phyloP scores from a whole-genome alignment of 2,113 vertebrate species.

The Channa maculata region DNA sequence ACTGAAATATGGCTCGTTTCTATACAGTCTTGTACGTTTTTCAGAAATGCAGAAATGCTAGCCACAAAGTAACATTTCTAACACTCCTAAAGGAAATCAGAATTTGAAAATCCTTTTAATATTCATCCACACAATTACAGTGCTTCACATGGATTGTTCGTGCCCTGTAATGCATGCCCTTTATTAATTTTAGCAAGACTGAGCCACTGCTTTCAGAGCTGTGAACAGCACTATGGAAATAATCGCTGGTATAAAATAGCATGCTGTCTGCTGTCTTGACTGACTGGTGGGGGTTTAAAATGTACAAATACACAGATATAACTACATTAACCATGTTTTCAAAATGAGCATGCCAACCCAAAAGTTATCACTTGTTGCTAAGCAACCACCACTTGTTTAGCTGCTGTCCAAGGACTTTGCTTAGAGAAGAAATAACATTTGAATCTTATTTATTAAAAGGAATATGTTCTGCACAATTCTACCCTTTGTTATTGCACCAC shows the following conservation, averaged over 20 bases:
- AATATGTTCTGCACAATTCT: conserved; percentile 27
- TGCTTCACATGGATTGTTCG: conserved; percentile 14
- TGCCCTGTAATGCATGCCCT: conserved; percentile 12
- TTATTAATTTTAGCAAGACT: conserved; percentile 25
- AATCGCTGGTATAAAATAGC: conserved; percentile 21
- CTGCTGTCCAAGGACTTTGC: conserved; percentile 52
- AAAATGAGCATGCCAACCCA: conserved; percentile 31
- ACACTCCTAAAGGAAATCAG: conserved; percentile 23
- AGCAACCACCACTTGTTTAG: conserved; percentile 63
- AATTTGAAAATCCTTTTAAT: conserved; percentile 64
- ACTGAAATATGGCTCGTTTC: conserved; percentile 58
- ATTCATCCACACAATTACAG: conserved; percentile 35
- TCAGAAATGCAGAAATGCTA: conserved; percentile 1
- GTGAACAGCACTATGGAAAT: conserved; percentile 15
- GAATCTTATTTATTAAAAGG: conserved; percentile 50
- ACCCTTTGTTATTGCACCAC: conserved; percentile 34
- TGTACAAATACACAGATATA: conserved; percentile 18
- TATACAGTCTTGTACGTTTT: conserved; percentile 14
- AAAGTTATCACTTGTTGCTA: conserved; percentile 46
- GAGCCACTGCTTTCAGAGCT: not conserved
- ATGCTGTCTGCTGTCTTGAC: conserved; percentile 11
- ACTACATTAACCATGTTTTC: conserved; percentile 41
- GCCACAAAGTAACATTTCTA: conserved; percentile 12
- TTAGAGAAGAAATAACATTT: conserved; percentile 26
- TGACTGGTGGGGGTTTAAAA: conserved; percentile 36